These are phyloP conservation scores for Melanerpes formicivorus DNA, from an alignment of 2,113 vertebrate species.

Conservation along the genomic window DNA sequence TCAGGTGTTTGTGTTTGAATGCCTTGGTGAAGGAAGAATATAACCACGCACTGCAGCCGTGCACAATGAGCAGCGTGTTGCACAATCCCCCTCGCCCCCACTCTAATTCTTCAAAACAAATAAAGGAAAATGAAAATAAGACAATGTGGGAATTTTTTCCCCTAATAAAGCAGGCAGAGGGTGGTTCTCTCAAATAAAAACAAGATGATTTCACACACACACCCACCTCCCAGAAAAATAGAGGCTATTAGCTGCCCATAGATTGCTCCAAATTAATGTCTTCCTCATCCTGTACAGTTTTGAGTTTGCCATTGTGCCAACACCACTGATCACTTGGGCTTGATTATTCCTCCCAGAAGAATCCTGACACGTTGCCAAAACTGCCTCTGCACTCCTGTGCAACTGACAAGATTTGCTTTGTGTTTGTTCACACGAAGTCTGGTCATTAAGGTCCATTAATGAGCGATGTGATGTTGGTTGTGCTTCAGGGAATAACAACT, in stretches of 20 bases:
- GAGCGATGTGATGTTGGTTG: background rate
- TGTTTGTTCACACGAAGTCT: background rate
- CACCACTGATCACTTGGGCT: background rate
- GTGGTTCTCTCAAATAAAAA: conserved; percentile 20
- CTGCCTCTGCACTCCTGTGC: background rate
- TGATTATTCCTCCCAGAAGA: background rate
- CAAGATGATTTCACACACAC: background rate
- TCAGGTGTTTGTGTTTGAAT: background rate
- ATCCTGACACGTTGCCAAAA: background rate
- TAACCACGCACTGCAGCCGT: background rate
- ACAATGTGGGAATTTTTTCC: background rate
- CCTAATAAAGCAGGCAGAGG: background rate
- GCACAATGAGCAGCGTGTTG: background rate
- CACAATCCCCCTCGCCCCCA: background rate
- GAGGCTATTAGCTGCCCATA: background rate
- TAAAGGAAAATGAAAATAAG: background rate
- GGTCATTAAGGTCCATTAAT: background rate
- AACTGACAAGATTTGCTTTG: background rate
- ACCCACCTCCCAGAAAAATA: background rate
- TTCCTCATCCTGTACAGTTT: background rate
- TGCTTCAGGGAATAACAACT: background rate
- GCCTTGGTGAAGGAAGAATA: background rate
- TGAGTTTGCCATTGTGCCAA: background rate
- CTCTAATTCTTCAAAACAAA: background rate
- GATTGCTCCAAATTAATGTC: conserved; percentile 27